phyloP scores from a whole-genome alignment of 2,797 vertebrate species.

The Xyrichtys novacula region DNA sequence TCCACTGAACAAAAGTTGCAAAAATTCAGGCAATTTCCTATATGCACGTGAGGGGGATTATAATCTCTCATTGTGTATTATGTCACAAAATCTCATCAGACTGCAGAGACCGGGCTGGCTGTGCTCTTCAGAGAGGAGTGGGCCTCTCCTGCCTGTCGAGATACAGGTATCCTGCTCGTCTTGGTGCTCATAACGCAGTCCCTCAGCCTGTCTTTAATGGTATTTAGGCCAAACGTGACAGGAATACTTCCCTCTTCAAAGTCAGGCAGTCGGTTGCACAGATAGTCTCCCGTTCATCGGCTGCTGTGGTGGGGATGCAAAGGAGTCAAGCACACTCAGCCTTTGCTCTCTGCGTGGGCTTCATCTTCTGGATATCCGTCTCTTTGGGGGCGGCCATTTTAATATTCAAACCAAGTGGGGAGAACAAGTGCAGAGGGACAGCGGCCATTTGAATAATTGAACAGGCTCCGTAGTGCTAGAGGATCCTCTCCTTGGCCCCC shows the following conservation, averaged over 20 bases:
- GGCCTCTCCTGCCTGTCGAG: constrained; percentile 34
- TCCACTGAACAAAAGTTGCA: not conserved
- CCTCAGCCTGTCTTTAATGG: constrained; percentile 62
- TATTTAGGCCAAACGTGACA: constrained; percentile 80
- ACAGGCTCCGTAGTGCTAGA: constrained; percentile 70
- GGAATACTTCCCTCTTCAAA: constrained; percentile 69
- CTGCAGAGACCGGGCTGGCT: not conserved
- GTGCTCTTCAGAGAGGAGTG: constrained; percentile 8
- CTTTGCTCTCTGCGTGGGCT: constrained; percentile 77
- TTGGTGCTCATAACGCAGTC: constrained; percentile 58
- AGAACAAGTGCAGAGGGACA: constrained; percentile 84
- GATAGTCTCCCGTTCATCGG: constrained; percentile 56
- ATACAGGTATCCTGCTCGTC: constrained; percentile 44
- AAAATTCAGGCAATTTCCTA: not conserved
- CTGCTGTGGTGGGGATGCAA: constrained; percentile 51
- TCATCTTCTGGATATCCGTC: constrained; percentile 79
- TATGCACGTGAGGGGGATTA: not conserved
- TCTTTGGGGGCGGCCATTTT: constrained; percentile 79
- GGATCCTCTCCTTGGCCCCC: constrained; percentile 71
- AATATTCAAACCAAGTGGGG: constrained; percentile 82
- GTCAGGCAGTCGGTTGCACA: constrained; percentile 53
- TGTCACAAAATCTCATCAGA: constrained; percentile 22
- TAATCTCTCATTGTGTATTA: not conserved
- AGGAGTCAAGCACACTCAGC: constrained; percentile 70
- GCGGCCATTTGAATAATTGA: constrained; percentile 85